phyloP scores from a whole-genome alignment of 23 tunicate species.

The Trididemnum nubilum region DNA sequence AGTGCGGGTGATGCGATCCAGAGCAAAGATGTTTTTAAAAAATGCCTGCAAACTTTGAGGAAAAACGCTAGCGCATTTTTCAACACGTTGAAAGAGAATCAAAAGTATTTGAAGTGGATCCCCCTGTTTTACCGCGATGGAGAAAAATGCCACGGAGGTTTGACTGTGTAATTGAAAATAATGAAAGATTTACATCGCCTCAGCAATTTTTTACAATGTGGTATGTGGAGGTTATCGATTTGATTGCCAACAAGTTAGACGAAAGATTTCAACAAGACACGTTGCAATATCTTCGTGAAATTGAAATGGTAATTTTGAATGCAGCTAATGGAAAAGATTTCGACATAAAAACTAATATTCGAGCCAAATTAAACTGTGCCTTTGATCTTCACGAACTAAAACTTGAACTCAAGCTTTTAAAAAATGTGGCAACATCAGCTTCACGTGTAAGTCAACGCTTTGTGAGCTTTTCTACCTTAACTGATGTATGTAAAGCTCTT shows the following conservation, averaged over 20 bases:
- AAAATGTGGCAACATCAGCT: constrained; percentile 4
- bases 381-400: too few species aligned
- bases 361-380: background rate
- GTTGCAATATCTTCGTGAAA: constrained; percentile 9
- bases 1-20: constrained; percentile 16
- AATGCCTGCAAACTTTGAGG: constrained; percentile 21
- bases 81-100: constrained; percentile 1
- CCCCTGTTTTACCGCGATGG: constrained; percentile 10
- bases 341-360: background rate
- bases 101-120: background rate
- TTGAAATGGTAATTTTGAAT: background rate
- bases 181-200: constrained; percentile 5
- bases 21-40: constrained; percentile 5
- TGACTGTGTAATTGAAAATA: background rate
- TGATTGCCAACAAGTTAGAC: constrained; percentile 5
- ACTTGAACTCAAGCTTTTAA: constrained; percentile 6
- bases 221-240: constrained; percentile 19
- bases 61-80: background rate
- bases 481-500: constrained; percentile 10
- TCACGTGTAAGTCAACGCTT: background rate
- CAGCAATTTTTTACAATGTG: constrained; percentile 19
- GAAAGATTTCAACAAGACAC: constrained; percentile 27
- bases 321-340: constrained; percentile 12
- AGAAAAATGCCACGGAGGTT: background rate
- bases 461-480: background rate